A percentile compares a stretch with the other conserved stretches of the same genome.
These are phyloP conservation scores for Leucosticte australis DNA, from an alignment of 2,113 vertebrate genomes.

Conservation along the genomic window DNA sequence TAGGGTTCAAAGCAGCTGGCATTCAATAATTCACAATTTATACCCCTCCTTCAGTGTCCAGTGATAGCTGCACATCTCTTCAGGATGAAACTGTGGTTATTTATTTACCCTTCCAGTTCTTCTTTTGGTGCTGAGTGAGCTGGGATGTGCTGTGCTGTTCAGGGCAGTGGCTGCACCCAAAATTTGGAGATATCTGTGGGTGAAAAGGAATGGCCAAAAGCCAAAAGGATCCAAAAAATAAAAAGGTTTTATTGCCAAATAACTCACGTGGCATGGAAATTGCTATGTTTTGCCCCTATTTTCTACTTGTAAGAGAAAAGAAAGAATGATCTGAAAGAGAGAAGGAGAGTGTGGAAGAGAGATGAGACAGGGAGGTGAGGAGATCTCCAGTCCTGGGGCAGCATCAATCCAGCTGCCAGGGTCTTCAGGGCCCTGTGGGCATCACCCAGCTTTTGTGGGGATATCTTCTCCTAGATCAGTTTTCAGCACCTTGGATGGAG, in stretches of 20 bases:
- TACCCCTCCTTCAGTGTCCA: neutral
- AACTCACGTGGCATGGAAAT: fast-evolving
- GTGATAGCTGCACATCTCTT: neutral
- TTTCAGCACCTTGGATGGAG: too few relatives aligned
- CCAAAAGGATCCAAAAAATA: neutral
- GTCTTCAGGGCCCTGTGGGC: too few relatives aligned
- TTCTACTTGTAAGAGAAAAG: neutral
- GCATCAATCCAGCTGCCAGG: fast-evolving
- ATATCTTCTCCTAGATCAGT: fast-evolving
- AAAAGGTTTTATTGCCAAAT: neutral
- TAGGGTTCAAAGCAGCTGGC: neutral
- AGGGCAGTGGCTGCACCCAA: neutral
- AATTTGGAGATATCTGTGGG: neutral
- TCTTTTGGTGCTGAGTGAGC: neutral
- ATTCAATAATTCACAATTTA: neutral
- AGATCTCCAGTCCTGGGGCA: neutral
- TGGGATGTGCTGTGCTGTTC: neutral
- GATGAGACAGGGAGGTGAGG: neutral
- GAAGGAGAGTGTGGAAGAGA: neutral
- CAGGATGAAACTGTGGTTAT: fast-evolving
- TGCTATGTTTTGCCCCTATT: fast-evolving
- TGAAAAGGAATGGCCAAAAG: neutral
- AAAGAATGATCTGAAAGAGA: neutral
- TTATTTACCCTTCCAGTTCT: neutral
- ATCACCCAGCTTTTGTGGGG: neutral